Evolutionary conservation across 2,797 vertebrate genomes (phyloP).

Genomic region (Leptoclinus maculatus): DNA sequence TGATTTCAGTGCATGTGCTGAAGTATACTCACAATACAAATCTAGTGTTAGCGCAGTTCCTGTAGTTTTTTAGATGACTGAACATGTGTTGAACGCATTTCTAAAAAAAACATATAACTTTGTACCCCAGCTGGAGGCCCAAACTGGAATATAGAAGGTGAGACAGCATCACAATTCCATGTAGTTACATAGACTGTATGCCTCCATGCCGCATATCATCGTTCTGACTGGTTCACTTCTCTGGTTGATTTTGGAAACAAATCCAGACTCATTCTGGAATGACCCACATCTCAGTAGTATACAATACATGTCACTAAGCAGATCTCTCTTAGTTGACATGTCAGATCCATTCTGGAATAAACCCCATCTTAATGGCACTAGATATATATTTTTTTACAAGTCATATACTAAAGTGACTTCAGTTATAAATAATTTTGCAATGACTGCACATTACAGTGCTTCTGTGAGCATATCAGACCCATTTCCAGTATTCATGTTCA

Average conservation of each 20-base stretch:
- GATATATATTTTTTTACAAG: slow-evolving; percentile 41
- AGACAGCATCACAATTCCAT: slow-evolving; percentile 84
- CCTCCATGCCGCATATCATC: slow-evolving; percentile 78
- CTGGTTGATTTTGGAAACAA: slow-evolving; percentile 69
- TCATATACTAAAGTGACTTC: slow-evolving; percentile 52
- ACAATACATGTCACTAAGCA: slow-evolving; percentile 77
- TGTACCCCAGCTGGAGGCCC: slow-evolving; percentile 88
- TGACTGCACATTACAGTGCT: slow-evolving; percentile 68
- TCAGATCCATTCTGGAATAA: slow-evolving; percentile 77
- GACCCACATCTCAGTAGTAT: slow-evolving; percentile 66
- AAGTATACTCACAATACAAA: slow-evolving; percentile 52
- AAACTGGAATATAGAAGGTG: slow-evolving; percentile 91
- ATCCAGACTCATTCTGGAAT: slow-evolving; percentile 79
- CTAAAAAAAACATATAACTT: slow-evolving; percentile 82
- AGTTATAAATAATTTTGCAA: slow-evolving; percentile 68
- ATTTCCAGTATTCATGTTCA: slow-evolving; percentile 82
- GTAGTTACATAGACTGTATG: slow-evolving; percentile 77
- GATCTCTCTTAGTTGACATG: slow-evolving; percentile 63
- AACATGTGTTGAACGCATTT: slow-evolving; percentile 72
- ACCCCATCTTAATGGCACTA: slow-evolving; percentile 64
- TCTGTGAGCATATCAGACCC: slow-evolving; percentile 77
- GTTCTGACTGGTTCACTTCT: slow-evolving; percentile 70
- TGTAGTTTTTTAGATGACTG: slow-evolving; percentile 65
- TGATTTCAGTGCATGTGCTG: slow-evolving; percentile 78
- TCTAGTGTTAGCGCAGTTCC: slow-evolving; percentile 49